These are phyloP conservation scores for Euschistus heros DNA, from an alignment of 1,140 invertebrate genomes.

Conservation along the genomic window DNA sequence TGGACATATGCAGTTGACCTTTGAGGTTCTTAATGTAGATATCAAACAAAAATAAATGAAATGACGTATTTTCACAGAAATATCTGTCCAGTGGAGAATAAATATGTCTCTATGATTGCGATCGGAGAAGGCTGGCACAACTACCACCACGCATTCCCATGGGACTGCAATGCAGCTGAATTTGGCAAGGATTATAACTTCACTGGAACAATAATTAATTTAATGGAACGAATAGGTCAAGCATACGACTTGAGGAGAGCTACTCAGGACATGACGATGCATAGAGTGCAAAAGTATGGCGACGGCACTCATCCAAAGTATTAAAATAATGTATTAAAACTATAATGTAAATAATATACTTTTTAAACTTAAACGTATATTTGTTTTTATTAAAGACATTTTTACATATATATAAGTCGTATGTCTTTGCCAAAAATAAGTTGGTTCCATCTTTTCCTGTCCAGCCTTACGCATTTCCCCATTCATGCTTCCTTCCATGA, in stretches of 20 bases:
- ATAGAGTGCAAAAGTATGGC: neutral
- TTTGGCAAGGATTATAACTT: conserved; percentile 44
- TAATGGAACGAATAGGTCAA: conserved; percentile 46
- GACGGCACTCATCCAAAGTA: neutral
- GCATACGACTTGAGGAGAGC: conserved; percentile 50
- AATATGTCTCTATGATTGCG: conserved; percentile 54
- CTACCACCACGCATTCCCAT: conserved; percentile 85
- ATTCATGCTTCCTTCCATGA: too few species aligned
- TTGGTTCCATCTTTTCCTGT: too few species aligned
- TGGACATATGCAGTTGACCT: too few species aligned
- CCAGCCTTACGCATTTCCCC: too few species aligned
- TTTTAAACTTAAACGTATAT: too few species aligned
- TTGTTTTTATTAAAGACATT: too few species aligned
- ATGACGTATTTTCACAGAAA: conserved; percentile 39
- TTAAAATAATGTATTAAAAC: too few species aligned
- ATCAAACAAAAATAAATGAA: too few species aligned
- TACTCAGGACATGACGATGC: conserved; percentile 40
- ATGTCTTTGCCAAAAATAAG: too few species aligned
- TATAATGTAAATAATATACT: too few species aligned
- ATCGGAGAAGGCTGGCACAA: conserved; percentile 87
- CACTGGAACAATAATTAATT: conserved; percentile 40
- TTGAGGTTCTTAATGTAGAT: too few species aligned
- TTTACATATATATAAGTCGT: too few species aligned
- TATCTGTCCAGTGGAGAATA: conserved; percentile 60
- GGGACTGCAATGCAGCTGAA: conserved; percentile 53